phyloP scores from a whole-genome alignment of 2,113 vertebrate genomes.

The Sinocyclocheilus grahami region DNA sequence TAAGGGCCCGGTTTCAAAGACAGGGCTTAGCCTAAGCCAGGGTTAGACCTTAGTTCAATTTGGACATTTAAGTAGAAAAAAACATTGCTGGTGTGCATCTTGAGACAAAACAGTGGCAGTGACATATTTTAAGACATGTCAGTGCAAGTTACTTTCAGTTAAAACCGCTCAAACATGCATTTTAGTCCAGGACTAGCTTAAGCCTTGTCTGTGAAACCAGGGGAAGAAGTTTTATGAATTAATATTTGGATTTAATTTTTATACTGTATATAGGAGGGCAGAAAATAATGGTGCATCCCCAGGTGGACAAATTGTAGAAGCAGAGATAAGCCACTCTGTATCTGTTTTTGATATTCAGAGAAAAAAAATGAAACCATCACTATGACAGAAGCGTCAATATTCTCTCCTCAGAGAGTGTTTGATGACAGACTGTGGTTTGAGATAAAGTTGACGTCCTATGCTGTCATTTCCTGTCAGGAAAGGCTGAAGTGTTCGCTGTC shows the following conservation, averaged over 20 bases:
- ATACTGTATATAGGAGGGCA: background rate
- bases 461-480: constrained; percentile 28
- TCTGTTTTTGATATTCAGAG: constrained; percentile 11
- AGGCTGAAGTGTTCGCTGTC: constrained; percentile 20
- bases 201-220: no score
- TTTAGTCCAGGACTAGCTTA: no score
- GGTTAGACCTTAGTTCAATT: no score
- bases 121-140: no score
- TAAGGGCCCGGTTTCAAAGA: no score
- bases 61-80: no score
- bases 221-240: no score
- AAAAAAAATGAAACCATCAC: constrained; percentile 2
- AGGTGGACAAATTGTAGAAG: background rate
- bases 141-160: no score
- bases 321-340: background rate
- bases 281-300: background rate
- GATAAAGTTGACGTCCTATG: constrained; percentile 38
- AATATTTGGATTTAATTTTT: background rate
- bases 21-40: no score
- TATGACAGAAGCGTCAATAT: constrained; percentile 27
- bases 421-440: constrained; percentile 29
- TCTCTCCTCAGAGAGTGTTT: constrained; percentile 14
- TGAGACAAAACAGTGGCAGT: no score
- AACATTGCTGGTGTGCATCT: no score
- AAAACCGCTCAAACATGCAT: no score